Evolutionary conservation across 2,797 vertebrate genomes (phyloP), one percentile per base, ranked within the genome.

Genomic region (Coccyzus lansbergi): DNA sequence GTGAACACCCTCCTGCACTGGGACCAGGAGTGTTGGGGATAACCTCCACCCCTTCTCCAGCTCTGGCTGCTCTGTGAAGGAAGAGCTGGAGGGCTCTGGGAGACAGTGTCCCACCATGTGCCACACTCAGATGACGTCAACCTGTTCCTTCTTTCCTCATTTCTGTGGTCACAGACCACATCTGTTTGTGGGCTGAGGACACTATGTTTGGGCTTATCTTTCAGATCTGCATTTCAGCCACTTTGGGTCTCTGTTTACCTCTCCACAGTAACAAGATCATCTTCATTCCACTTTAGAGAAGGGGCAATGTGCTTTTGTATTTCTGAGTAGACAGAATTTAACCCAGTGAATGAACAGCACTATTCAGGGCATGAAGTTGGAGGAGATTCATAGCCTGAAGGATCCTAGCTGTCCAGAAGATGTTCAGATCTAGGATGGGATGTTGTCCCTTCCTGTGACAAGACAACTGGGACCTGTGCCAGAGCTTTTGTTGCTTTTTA

Each of bases 31-130:
- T 18, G 24, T 34, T 34, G 34, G 31, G 34, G 34, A 59, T 63
- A 48, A 55, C 48, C 20, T 82, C n/a, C 8, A 2, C 28, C 20
- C 12, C 4, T 7, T 15, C 22, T n/a, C 63, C 72, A 40, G 26
- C 40, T 51, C 53, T 36, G 38, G 49, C 40, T 31, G n/a, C 38
- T 64, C 53, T 3, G 1, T 9, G 34, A 76, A 63, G 59, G 34
- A 86, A 33, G 24, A 59, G 10, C 60, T 51, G 44, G 44, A 49
- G 40, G 83, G n/a, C 17, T 72, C 65, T 3, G 0, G 6, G 25
- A 1, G 2, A 68, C 77, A 63, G 29, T 3, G 2, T 49, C 49
- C 59, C 58, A n/a, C 25, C 1, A 0, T 8, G 24, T 29, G 33
- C 42, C 42, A 63, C 0, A 0, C 13, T 1, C 1, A 74, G 68